These are phyloP conservation scores for Drosophila sproati DNA, from an alignment of 1,140 invertebrate genomes.

Conservation along the genomic window DNA sequence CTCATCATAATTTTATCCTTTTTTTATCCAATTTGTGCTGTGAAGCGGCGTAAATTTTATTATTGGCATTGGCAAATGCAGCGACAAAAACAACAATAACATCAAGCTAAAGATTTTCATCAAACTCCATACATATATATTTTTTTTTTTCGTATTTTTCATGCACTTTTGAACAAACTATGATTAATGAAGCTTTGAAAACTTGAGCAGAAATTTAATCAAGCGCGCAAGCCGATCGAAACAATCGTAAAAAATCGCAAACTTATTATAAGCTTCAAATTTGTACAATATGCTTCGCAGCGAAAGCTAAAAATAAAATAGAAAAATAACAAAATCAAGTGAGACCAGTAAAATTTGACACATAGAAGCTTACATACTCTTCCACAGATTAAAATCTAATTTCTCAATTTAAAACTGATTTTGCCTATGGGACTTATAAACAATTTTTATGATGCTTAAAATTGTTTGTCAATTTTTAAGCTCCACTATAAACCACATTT, in stretches of 20 bases:
- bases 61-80: conserved; percentile 80
- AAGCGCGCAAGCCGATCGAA: conserved; percentile 74
- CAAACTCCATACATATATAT: background rate
- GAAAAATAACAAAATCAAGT: background rate
- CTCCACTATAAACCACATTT: too few species aligned
- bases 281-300: conserved; percentile 56
- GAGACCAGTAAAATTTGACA: background rate
- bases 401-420: too few species aligned
- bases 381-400: too few species aligned
- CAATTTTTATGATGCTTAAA: too few species aligned
- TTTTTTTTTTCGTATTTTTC: conserved; percentile 16
- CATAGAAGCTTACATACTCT: background rate
- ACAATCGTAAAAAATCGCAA: conserved; percentile 60
- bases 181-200: conserved; percentile 77
- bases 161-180: conserved; percentile 22
- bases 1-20: conserved; percentile 28
- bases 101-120: conserved; percentile 49
- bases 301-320: background rate
- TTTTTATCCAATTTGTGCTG: conserved; percentile 25
- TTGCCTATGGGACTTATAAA: too few species aligned
- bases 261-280: conserved; percentile 79
- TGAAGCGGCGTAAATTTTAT: conserved; percentile 64
- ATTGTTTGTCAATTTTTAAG: too few species aligned
- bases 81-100: conserved; percentile 35
- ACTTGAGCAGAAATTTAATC: conserved; percentile 78